Conservation (phyloP, 2,113 vertebrate species). For the Odocoileus hemionus region DNA sequence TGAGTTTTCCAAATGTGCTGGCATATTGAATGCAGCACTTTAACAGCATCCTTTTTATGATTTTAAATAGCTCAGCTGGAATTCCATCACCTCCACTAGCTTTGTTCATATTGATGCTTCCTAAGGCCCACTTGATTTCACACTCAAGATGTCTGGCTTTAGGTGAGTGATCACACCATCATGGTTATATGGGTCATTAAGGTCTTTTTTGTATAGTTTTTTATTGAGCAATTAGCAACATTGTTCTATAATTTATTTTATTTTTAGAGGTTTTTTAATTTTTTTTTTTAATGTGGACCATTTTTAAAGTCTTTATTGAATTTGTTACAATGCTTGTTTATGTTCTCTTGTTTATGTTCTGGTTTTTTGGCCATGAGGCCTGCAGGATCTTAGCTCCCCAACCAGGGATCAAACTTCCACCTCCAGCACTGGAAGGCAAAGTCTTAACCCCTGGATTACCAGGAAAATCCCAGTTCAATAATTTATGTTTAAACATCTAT, state of each 20-base stretch:
- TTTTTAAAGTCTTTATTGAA: neutral
- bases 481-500: constrained; percentile 23
- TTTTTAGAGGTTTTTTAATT: neutral
- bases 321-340: neutral
- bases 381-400: neutral
- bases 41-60: neutral
- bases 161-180: neutral
- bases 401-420: neutral
- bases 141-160: neutral
- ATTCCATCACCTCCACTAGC: neutral
- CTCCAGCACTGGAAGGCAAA: neutral
- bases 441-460: neutral
- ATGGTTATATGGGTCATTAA: neutral
- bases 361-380: neutral
- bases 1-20: neutral
- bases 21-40: neutral
- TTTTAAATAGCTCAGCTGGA: neutral
- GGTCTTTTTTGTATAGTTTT: neutral
- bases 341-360: neutral
- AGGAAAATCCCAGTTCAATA: neutral
- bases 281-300: neutral
- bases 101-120: neutral
- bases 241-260: neutral
- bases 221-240: neutral
- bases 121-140: neutral